Base-by-base conservation (phyloP, 2,113 vertebrate species). In the Corythaixoides concolor region DNA sequence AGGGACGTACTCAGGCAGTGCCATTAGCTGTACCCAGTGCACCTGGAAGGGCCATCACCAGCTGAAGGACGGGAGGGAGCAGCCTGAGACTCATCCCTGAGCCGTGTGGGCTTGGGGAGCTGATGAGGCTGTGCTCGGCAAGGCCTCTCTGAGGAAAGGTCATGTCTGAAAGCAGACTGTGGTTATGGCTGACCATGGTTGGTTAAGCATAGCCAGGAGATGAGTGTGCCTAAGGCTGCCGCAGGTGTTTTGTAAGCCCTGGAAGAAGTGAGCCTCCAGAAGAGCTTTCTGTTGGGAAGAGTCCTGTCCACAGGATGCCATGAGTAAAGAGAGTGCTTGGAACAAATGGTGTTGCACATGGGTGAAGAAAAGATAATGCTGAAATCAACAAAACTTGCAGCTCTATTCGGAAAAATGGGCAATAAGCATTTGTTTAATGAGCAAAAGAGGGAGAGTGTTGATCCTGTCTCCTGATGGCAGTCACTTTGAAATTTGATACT, bases 261-360 rank as follows among this genome's bases (percentile, higher is more conserved):
- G 78, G 78, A 52, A 78, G 8, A 91, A 70, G 12, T 28, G 15
- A 91, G 12, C 27, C 35, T 91, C 35, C 15, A 47, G 58, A 50
- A 63, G 39, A 68, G 30, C 14, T 64, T 75, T 24, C n/a, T 56
- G 15, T 6, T 47, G 43, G 37, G 60, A 59, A 22, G 17, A 41
- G 14, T 47, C 49, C 69, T 49, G 20, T 49, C 62, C 58, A 11
- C 26, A 52, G 43, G 58, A 35, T 56, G 35, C 53, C 24, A 0
- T 27, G 11, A 35, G 30, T 43, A 79, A 47, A 12, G 6, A 37
- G 18, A 50, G 12, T 13, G 49, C 43, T 60, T 49, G n/a, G 52
- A n/a, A 6, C 0, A 0, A n/a, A 1, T 6, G 8, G 6, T 5
- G 6, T 9, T 62, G 64, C 47, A 50, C 2, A 1, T 4, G 50